Base-by-base conservation (phyloP, 2,797 vertebrate genomes). In the Australoheros facetus region DNA sequence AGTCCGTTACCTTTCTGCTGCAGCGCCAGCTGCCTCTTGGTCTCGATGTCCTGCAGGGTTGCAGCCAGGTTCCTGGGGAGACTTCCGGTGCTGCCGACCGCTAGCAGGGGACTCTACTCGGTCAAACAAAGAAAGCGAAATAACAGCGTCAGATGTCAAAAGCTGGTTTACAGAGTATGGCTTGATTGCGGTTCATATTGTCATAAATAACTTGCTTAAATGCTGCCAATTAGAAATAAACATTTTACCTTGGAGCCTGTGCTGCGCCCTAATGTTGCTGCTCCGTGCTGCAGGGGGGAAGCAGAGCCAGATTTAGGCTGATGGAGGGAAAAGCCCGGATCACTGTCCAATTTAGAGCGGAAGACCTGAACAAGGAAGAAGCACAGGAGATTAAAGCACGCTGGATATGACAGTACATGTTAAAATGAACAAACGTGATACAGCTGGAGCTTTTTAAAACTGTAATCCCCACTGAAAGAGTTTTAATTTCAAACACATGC, bases 21-120 rank as follows among this genome's bases (percentile, higher is more conserved):
- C 84, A 99, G 92, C 80, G 97, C 97, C 71, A 97, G 95, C 92
- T 98, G 97, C 59, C 98, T 96, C 92, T 98, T 99, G 89, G 94
- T 95, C 95, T 99, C 97, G 0, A 99, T 99, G 95, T 98, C 97
- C 92, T 99, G 98, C 90, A 99, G 94, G 0, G 97, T 98, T 73
- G 97, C 96, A 1, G 95, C 97, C 91, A 99, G 95, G 93, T 96
- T 98, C 73, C 97, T 95, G 70, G 97, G 97, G 77, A 99, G 95
- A 86, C 98, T 99, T 86, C 96, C 95, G 0, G 95, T 96, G 6
- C 96, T 96, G 81, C 95, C 96, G 19, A 95, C 92, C 5, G 79
- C 54, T 77, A 97, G 93, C 42, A 96, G 91, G 60, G 94, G 86
- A 71, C 93, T 96, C 97, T 97, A 93, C 23, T 7, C 74, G 59